Evolutionary conservation across 2,113 vertebrate species (phyloP).

Genomic region (Silurus asotus): DNA sequence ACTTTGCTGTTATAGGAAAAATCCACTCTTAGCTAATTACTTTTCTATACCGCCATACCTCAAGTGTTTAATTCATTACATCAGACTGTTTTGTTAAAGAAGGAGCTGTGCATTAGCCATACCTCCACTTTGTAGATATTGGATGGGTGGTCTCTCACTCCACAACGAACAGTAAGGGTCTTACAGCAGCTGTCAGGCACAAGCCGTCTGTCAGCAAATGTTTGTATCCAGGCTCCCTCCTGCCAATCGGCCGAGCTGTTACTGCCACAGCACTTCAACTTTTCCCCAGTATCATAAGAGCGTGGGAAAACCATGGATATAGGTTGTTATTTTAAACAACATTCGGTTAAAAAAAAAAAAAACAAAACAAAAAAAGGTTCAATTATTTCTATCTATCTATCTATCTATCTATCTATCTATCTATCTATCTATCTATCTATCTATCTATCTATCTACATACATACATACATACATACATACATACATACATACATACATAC

Average conservation of each 20-base stretch:
- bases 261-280: slow-evolving; percentile 96
- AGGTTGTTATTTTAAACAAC: slow-evolving; percentile 9
- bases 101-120: slow-evolving; percentile 4
- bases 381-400: too few relatives aligned
- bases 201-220: slow-evolving; percentile 53
- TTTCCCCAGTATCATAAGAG: slow-evolving; percentile 17
- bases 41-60: not conserved
- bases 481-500: too few relatives aligned
- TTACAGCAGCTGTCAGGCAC: slow-evolving; percentile 98
- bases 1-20: not conserved
- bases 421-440: too few relatives aligned
- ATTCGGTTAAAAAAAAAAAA: not conserved
- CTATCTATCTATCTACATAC: too few relatives aligned
- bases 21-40: not conserved
- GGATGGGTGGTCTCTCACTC: slow-evolving; percentile 89
- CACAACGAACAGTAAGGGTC: slow-evolving; percentile 78
- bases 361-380: not conserved
- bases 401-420: too few relatives aligned
- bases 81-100: not conserved
- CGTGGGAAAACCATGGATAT: not conserved
- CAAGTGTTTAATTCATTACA: not conserved
- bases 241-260: slow-evolving; percentile 87
- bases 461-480: too few relatives aligned
- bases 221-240: slow-evolving; percentile 79
- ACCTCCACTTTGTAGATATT: slow-evolving; percentile 96